phyloP scores from a whole-genome alignment of 2,888 invertebrate species.

The Pasiphila rectangulata region DNA sequence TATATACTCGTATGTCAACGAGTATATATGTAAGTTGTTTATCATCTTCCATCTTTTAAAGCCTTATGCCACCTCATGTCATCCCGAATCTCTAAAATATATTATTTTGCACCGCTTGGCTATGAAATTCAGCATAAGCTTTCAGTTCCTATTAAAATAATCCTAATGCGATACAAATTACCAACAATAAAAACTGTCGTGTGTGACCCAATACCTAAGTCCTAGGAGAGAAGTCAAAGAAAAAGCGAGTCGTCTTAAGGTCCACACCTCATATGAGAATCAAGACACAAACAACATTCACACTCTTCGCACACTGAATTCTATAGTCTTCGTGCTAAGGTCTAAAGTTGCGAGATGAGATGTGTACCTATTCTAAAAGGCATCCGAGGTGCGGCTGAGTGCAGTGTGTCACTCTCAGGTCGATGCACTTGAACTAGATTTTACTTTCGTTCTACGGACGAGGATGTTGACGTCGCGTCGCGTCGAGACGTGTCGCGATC shows the following conservation, averaged over 20 bases:
- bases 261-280: conserved; percentile 31
- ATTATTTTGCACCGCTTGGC: too few relatives aligned
- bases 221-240: conserved; percentile 27
- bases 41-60: too few relatives aligned
- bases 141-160: too few relatives aligned
- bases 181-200: too few relatives aligned
- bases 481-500: conserved; percentile 21
- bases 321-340: conserved; percentile 9
- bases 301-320: conserved; percentile 9
- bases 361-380: conserved; percentile 28
- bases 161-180: too few relatives aligned
- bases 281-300: conserved; percentile 30
- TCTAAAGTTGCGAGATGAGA: conserved; percentile 11
- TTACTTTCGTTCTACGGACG: conserved; percentile 71
- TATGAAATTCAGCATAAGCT: too few relatives aligned
- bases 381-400: conserved; percentile 48
- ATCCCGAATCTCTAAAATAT: too few relatives aligned
- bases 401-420: conserved; percentile 69
- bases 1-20: too few relatives aligned
- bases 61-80: too few relatives aligned
- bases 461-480: conserved; percentile 42
- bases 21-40: too few relatives aligned
- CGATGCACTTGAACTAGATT: conserved; percentile 65
- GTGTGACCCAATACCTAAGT: conserved; percentile 25
- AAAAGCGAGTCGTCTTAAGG: conserved; percentile 34